A percentile compares a stretch with the other conserved stretches of the same genome.
Conservation (phyloP, 2,888 invertebrate genomes). For the Caenorhabditis sp. region DNA sequence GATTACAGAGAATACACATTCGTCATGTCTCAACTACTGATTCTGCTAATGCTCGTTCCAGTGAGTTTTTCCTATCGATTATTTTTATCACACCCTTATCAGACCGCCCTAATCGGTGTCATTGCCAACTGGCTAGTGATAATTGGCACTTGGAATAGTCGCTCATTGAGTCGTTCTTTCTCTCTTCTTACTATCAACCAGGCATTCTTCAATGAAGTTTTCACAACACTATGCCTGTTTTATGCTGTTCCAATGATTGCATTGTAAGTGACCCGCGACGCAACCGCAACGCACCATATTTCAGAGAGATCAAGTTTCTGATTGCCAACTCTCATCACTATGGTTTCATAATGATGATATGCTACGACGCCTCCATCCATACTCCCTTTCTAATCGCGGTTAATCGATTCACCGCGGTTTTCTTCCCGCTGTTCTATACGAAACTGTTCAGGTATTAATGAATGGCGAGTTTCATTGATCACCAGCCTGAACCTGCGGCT, state of each 20-base stretch:
- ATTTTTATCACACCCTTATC: background rate
- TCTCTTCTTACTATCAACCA: constrained; percentile 30
- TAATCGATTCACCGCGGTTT: constrained; percentile 33
- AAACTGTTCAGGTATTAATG: background rate
- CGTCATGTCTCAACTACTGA: background rate
- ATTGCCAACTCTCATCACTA: constrained; percentile 1
- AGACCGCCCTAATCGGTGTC: constrained; percentile 4
- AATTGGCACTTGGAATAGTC: background rate
- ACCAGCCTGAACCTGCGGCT: too few species aligned
- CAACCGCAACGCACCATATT: too few species aligned
- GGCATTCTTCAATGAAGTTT: constrained; percentile 13
- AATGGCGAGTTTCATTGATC: too few species aligned
- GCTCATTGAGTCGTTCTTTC: constrained; percentile 19
- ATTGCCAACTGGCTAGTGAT: constrained; percentile 10
- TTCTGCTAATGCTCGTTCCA: constrained; percentile 12
- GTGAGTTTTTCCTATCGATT: background rate
- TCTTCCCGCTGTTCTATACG: constrained; percentile 7
- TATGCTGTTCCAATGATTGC: constrained; percentile 17
- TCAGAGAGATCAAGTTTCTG: constrained; percentile 7
- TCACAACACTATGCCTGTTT: background rate
- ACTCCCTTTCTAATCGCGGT: constrained; percentile 15
- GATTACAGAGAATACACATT: too few species aligned
- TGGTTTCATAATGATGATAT: background rate
- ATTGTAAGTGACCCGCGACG: too few species aligned
- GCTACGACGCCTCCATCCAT: constrained; percentile 19